These are phyloP conservation scores for Fulica atra DNA, from an alignment of 2,113 vertebrate genomes.

Conservation along the genomic window DNA sequence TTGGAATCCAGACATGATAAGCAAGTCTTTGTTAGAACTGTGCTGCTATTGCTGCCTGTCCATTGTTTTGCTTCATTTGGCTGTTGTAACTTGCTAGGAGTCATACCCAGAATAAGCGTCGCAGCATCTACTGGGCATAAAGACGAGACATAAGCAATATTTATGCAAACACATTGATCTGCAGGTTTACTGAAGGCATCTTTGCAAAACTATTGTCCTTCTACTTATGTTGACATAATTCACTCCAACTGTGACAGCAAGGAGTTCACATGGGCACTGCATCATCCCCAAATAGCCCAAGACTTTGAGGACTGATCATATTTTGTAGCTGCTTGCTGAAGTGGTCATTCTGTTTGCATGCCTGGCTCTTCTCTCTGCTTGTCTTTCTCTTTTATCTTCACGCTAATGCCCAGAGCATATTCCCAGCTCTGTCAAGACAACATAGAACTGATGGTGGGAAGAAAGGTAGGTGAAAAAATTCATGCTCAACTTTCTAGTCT, in stretches of 20 bases:
- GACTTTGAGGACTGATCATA: not conserved
- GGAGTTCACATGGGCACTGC: not conserved
- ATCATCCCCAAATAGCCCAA: not conserved
- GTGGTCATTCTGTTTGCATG: not conserved
- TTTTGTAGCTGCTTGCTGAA: not conserved
- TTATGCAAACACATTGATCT: not conserved
- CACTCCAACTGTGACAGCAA: not conserved
- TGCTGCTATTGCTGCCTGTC: not conserved
- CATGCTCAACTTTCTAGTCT: fast-evolving
- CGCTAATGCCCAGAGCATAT: no score
- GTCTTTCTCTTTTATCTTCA: not conserved
- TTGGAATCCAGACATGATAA: not conserved
- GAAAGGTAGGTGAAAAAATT: not conserved
- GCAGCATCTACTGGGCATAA: not conserved
- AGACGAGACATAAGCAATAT: not conserved
- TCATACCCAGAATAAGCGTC: not conserved
- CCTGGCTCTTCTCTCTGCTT: not conserved
- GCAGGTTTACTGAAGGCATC: not conserved
- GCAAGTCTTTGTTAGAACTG: not conserved
- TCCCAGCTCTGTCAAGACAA: not conserved
- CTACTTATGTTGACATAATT: not conserved
- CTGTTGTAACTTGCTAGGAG: not conserved
- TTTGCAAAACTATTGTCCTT: not conserved
- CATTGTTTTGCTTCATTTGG: not conserved
- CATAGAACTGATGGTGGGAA: not conserved